A percentile compares a stretch with the other conserved stretches of the same genome.
These are phyloP conservation scores for Erpobdella octoculata DNA, from an alignment of 2,888 invertebrate genomes.

Conservation along the genomic window DNA sequence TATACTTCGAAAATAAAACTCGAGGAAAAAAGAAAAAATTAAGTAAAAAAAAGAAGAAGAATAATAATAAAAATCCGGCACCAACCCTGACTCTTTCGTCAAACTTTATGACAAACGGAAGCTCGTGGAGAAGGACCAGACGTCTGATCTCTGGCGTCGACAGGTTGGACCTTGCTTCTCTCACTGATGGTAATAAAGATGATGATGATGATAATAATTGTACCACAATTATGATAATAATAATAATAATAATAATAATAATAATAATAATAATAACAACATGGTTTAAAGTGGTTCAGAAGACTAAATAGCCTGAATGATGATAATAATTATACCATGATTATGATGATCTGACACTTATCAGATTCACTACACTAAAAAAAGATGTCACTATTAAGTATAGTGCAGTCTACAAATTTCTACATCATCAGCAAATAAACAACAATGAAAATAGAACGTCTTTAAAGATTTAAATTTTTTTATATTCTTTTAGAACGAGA, in stretches of 20 bases:
- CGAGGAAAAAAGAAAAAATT: too few relatives aligned
- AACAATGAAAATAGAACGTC: too few relatives aligned
- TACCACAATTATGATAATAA: neutral
- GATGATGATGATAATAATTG: neutral
- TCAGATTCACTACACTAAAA: too few relatives aligned
- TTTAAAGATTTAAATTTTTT: too few relatives aligned
- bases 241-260: neutral
- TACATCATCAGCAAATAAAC: too few relatives aligned
- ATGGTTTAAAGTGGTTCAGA: too few relatives aligned
- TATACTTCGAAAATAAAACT: too few relatives aligned
- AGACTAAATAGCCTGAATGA: too few relatives aligned
- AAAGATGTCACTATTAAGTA: too few relatives aligned
- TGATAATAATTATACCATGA: neutral
- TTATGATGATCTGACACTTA: too few relatives aligned
- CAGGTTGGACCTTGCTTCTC: constrained; percentile 53
- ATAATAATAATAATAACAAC: neutral
- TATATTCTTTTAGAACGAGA: too few relatives aligned
- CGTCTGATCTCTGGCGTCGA: constrained; percentile 80
- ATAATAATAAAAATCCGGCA: neutral
- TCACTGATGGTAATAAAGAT: neutral
- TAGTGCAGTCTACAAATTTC: too few relatives aligned
- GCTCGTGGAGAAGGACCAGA: constrained; percentile 76
- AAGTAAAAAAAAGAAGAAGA: neutral
- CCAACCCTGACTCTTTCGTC: constrained; percentile 77
- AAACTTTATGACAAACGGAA: constrained; percentile 89